Conservation (phyloP, 2,113 vertebrate genomes). For the Forbesichthys agassizii region DNA sequence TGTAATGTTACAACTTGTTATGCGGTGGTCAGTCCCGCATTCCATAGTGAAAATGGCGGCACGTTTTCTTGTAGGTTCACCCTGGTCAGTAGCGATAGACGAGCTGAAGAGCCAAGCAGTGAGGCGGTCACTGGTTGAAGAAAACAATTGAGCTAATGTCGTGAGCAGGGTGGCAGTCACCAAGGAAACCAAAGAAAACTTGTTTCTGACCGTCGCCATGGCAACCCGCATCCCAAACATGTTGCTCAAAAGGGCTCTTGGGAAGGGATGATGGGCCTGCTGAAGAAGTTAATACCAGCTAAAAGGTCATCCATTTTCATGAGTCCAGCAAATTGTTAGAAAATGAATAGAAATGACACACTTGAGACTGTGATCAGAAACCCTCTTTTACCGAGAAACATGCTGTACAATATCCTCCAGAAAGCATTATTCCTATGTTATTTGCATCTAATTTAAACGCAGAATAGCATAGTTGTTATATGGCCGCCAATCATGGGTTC, state of each 20-base stretch:
- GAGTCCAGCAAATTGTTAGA: neutral
- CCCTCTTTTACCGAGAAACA: too few relatives aligned
- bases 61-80: neutral
- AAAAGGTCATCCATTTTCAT: neutral
- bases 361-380: too few relatives aligned
- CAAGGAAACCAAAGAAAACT: slow-evolving; percentile 60
- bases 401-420: too few relatives aligned
- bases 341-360: neutral
- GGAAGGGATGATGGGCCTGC: slow-evolving; percentile 12
- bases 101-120: neutral
- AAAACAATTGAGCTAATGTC: slow-evolving; percentile 36
- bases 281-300: neutral
- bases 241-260: slow-evolving; percentile 4
- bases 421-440: too few relatives aligned
- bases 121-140: slow-evolving; percentile 1
- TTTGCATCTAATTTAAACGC: too few relatives aligned
- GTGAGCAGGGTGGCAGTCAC: slow-evolving; percentile 42
- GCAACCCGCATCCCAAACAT: slow-evolving; percentile 55
- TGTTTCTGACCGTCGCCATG: slow-evolving; percentile 60
- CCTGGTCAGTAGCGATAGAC: slow-evolving; percentile 6
- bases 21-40: too few relatives aligned
- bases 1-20: neutral
- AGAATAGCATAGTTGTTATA: too few relatives aligned
- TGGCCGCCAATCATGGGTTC: too few relatives aligned
- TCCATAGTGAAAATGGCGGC: neutral